Conservation (phyloP, 1,140 invertebrate genomes). For the Drosophila quadrilineata region DNA sequence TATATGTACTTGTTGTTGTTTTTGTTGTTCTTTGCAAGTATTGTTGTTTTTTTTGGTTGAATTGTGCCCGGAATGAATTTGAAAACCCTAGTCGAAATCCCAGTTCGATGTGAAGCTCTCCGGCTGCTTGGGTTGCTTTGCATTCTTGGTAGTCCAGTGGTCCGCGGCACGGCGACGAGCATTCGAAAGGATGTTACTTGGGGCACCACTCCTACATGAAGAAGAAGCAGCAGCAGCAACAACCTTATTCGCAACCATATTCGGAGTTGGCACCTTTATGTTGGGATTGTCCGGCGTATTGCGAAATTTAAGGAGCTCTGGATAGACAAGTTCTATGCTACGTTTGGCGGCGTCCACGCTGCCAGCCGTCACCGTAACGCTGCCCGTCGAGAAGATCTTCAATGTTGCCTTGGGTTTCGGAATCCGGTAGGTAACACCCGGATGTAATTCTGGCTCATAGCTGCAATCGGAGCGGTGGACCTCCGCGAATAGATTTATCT, state of each 20-base stretch:
- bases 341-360: conserved; percentile 92
- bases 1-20: no score
- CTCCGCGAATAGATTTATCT: conserved; percentile 93
- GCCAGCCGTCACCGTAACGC: conserved; percentile 97
- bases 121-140: no score
- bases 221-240: no score
- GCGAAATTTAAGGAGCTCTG: conserved; percentile 94
- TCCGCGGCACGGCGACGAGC: conserved; percentile 61
- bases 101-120: no score
- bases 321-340: conserved; percentile 96
- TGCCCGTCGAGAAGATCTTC: conserved; percentile 99
- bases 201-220: conserved; percentile 11
- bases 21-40: no score
- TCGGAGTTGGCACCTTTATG: not conserved
- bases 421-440: conserved; percentile 97
- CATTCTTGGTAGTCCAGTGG: conserved; percentile 57
- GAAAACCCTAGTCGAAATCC: no score
- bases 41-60: no score
- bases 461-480: conserved; percentile 91
- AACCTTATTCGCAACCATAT: no score
- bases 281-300: conserved; percentile 83
- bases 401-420: conserved; percentile 95
- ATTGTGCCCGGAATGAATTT: no score
- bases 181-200: conserved; percentile 27
- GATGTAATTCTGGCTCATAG: conserved; percentile 98